Evolutionary conservation across 2,797 vertebrate genomes (phyloP), one percentile per base, ranked within the genome.

Genomic region (Carduelis carduelis): DNA sequence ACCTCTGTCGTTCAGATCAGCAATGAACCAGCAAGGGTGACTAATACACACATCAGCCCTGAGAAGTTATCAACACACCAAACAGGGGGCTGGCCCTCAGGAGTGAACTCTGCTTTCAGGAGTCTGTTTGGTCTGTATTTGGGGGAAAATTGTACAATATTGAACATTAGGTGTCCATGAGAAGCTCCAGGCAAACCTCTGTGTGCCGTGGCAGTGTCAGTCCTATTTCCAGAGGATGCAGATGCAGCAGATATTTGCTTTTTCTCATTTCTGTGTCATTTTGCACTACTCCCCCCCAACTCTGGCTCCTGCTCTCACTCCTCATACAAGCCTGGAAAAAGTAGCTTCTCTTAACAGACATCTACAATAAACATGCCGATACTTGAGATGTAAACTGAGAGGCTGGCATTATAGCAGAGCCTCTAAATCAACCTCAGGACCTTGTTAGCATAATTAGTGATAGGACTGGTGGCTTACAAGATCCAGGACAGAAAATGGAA

Each of bases 301-400:
- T 74, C 71, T 56, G 69, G 61, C 83, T 93, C 66, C 93, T 74
- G 56, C 64, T 84, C 53, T 90, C 34, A 6, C 43, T 84, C 68
- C 75, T 57, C 50, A 34, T 19, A 50, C 16, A 61, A 91, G 81
- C 83, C 65, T 2, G 18, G 88, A 93, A 97, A 90, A 61, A 44
- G 30, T 68, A 90, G 61, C 63, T 94, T 86, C 88, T 93, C 72
- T 71, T 91, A 83, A 85, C 80, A 95, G 93, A 93, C 93, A 92
- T 68, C 70, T 80, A 92, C 89, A 92, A 89, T 84, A 97, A 97
- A 96, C 93, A 91, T 87, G 91, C 87, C 4, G 23, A 87, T 93
- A 87, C 92, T 95, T 91, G 92, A 97, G 97, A 95, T 17, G 64
- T 91, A 94, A 94, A 96, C 93, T 34, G 55, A 93, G 90, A 85